These are phyloP conservation scores for Spondyliosoma cantharus DNA, from an alignment of 2,797 vertebrate genomes.

Conservation along the genomic window DNA sequence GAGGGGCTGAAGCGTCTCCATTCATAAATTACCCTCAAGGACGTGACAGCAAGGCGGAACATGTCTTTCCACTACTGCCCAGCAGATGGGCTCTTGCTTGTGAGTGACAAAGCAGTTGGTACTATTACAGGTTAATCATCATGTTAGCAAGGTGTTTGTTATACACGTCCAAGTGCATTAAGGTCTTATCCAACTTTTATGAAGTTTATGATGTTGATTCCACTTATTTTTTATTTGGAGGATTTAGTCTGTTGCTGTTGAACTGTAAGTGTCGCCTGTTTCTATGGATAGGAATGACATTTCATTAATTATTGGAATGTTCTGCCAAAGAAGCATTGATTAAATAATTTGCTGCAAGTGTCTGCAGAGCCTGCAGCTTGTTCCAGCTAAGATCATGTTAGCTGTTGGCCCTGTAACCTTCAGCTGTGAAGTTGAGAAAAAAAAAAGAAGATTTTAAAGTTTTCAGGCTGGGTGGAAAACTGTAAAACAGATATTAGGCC, in stretches of 20 bases:
- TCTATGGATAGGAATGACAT: neutral
- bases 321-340: no score
- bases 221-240: neutral
- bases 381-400: no score
- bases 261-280: neutral
- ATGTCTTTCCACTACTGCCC: conserved; percentile 37
- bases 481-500: no score
- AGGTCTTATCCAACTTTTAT: neutral
- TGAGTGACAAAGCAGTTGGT: conserved; percentile 5
- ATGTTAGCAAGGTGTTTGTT: neutral
- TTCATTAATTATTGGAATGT: conserved; percentile 3
- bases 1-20: neutral
- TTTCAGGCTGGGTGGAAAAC: no score
- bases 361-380: no score
- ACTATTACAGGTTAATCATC: neutral
- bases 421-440: no score
- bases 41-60: conserved; percentile 54
- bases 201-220: neutral
- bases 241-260: neutral
- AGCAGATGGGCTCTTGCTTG: conserved; percentile 7
- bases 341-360: no score
- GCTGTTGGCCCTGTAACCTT: no score
- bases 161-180: neutral
- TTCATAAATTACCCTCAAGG: conserved; percentile 43
- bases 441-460: no score